These are phyloP conservation scores for Chinchilla lanigera DNA, from an alignment of 2,113 vertebrate genomes.

Conservation along the genomic window DNA sequence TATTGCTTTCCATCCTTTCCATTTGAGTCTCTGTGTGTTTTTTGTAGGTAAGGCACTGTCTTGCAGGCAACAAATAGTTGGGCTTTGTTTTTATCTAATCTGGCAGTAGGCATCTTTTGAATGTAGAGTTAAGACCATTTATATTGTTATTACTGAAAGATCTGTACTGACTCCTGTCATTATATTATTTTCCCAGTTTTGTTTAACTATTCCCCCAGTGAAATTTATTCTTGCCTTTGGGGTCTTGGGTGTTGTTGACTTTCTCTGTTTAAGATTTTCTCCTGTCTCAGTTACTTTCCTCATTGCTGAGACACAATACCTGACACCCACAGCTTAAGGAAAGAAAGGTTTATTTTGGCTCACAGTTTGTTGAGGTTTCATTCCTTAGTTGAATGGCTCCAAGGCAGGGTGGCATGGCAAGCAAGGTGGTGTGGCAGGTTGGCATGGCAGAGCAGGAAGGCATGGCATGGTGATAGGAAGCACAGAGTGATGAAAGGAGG, in stretches of 20 bases:
- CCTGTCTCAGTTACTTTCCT: not conserved
- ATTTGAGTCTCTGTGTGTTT: not conserved
- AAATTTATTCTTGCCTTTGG: not conserved
- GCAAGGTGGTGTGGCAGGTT: not conserved
- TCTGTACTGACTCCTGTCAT: not conserved
- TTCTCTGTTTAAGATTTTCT: not conserved
- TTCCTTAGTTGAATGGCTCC: not conserved
- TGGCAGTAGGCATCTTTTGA: not conserved
- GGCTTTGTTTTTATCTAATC: not conserved
- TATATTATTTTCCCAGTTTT: not conserved
- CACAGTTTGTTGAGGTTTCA: not conserved
- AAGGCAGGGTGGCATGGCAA: not conserved
- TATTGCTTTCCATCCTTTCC: not conserved
- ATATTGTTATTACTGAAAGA: not conserved
- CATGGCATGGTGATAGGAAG: not conserved
- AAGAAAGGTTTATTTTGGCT: not conserved
- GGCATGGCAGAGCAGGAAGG: not conserved
- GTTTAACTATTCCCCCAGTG: not conserved
- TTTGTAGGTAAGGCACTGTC: not conserved
- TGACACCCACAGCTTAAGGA: not conserved
- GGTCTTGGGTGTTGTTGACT: not conserved
- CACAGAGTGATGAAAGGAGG: not conserved
- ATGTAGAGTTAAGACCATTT: not conserved
- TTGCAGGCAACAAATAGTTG: not conserved
- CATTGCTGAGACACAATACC: not conserved